These are phyloP conservation scores for Tricholauxania praeusta DNA, from an alignment of 2,888 invertebrate species.

Conservation along the genomic window DNA sequence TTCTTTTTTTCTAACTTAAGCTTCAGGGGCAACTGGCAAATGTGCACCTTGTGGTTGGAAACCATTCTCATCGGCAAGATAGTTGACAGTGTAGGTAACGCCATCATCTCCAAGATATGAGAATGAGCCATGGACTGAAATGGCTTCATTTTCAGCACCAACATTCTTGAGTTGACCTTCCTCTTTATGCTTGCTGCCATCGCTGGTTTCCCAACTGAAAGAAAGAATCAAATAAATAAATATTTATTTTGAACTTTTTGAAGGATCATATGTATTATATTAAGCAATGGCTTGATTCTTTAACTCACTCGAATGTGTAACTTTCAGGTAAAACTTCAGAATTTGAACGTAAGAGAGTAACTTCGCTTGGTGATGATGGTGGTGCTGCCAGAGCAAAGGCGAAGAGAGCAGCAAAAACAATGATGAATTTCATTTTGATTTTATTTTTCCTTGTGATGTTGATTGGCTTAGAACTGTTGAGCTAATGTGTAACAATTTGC, in stretches of 20 bases:
- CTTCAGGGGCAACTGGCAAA: constrained; percentile 58
- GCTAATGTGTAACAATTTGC: too few species aligned
- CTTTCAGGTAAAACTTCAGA: constrained; percentile 46
- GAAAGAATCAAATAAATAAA: neutral
- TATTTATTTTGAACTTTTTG: too few species aligned
- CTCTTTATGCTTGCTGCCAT: constrained; percentile 69
- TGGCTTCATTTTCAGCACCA: constrained; percentile 68
- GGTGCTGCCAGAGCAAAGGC: constrained; percentile 41
- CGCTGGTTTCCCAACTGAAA: constrained; percentile 69
- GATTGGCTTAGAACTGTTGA: neutral
- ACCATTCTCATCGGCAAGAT: constrained; percentile 58
- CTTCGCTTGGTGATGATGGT: constrained; percentile 42
- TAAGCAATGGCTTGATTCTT: too few species aligned
- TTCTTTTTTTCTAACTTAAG: constrained; percentile 1
- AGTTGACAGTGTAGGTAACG: constrained; percentile 70
- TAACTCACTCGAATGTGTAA: constrained; percentile 59
- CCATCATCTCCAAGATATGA: constrained; percentile 71
- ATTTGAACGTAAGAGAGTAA: constrained; percentile 44
- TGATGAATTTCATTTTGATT: constrained; percentile 60
- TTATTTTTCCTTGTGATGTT: neutral
- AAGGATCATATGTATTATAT: too few species aligned
- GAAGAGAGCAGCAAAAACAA: constrained; percentile 49
- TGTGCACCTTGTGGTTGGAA: constrained; percentile 68
- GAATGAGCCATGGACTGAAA: constrained; percentile 69
- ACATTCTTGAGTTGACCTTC: constrained; percentile 69